Evolutionary conservation across 2,113 vertebrate species (phyloP).

Genomic region (Eretmodus cyanostictus): DNA sequence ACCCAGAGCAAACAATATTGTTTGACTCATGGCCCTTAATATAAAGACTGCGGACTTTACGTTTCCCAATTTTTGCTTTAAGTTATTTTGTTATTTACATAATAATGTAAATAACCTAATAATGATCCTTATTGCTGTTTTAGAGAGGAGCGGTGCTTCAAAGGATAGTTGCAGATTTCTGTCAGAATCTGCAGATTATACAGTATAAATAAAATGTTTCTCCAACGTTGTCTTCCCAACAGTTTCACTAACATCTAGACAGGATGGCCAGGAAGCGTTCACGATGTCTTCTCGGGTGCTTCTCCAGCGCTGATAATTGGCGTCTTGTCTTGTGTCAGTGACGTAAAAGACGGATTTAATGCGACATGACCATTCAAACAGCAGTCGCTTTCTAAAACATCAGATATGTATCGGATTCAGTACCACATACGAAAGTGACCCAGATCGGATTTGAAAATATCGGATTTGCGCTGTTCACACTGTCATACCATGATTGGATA

Average conservation of each 20-base stretch:
- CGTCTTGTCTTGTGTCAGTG: background rate
- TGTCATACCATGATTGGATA: background rate
- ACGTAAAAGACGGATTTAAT: background rate
- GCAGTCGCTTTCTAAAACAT: accelerated
- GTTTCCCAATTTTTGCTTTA: background rate
- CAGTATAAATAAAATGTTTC: background rate
- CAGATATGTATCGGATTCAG: background rate
- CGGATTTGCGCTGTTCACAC: background rate
- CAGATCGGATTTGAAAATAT: background rate
- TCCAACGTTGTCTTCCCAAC: background rate
- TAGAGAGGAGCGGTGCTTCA: accelerated
- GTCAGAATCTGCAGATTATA: background rate
- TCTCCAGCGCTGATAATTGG: background rate
- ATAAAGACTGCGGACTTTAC: background rate
- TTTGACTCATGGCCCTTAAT: accelerated
- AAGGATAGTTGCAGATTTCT: accelerated
- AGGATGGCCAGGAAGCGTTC: accelerated
- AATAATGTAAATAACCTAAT: accelerated
- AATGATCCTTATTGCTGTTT: background rate
- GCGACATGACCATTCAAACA: accelerated
- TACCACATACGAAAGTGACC: background rate
- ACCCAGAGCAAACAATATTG: accelerated
- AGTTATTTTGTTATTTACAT: background rate
- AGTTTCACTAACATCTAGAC: background rate
- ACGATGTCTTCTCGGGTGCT: accelerated